These are phyloP conservation scores for Ectemnius continuus DNA, from an alignment of 2,888 invertebrate genomes.

Conservation along the genomic window DNA sequence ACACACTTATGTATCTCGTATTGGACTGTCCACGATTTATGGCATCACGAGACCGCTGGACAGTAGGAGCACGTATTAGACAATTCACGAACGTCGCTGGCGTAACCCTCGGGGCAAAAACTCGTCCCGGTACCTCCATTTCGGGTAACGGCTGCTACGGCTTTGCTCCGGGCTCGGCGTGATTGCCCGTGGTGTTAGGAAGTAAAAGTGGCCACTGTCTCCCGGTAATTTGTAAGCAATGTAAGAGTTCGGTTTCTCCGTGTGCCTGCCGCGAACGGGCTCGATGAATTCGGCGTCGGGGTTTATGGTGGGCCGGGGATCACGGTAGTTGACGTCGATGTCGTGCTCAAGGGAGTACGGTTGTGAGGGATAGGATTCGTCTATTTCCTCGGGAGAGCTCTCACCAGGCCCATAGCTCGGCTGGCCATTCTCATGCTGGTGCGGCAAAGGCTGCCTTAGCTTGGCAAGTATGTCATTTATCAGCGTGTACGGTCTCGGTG, in stretches of 20 bases:
- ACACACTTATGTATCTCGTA: conserved; percentile 49
- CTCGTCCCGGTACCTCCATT: conserved; percentile 62
- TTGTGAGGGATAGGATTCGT: conserved; percentile 40
- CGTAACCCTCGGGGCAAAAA: conserved; percentile 56
- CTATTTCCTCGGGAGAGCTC: conserved; percentile 54
- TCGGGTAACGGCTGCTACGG: conserved; percentile 65
- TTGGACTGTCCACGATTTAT: conserved; percentile 45
- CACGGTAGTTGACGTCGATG: conserved; percentile 81
- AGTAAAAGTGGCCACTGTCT: conserved; percentile 88
- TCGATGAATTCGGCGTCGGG: conserved; percentile 82
- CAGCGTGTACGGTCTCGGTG: conserved; percentile 46
- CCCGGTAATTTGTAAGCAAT: conserved; percentile 87
- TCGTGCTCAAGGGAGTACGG: conserved; percentile 77
- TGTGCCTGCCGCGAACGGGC: conserved; percentile 49
- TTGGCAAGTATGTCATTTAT: not conserved
- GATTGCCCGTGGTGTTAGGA: conserved; percentile 85
- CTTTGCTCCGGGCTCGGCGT: conserved; percentile 69
- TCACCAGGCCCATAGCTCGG: conserved; percentile 62
- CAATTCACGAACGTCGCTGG: conserved; percentile 64
- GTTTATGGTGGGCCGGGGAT: conserved; percentile 81
- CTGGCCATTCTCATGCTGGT: conserved; percentile 26
- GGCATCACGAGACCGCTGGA: conserved; percentile 58
- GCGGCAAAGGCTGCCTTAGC: not conserved
- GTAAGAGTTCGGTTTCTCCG: conserved; percentile 79
- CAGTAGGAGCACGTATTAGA: conserved; percentile 40